phyloP scores from a whole-genome alignment of 2,888 invertebrate genomes.

The Ophion obscuratus region DNA sequence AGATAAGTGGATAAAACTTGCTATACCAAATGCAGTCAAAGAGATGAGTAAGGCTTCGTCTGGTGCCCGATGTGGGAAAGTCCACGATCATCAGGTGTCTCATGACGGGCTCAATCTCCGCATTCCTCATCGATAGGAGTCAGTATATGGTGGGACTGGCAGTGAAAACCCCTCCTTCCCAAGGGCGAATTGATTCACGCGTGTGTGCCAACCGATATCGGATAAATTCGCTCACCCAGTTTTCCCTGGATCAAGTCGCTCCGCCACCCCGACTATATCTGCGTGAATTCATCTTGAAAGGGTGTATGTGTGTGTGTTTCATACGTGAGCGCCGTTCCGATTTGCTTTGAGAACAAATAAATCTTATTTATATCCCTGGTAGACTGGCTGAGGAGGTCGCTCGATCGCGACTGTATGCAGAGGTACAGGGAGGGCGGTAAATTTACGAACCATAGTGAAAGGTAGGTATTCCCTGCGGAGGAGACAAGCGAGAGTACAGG shows the following conservation, averaged over 20 bases:
- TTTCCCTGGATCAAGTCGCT: constrained; percentile 45
- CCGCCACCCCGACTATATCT: neutral
- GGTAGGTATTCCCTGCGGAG: constrained; percentile 20
- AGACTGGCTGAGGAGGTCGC: constrained; percentile 18
- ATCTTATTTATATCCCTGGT: constrained; percentile 38
- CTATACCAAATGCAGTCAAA: constrained; percentile 5
- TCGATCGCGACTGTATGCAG: constrained; percentile 35
- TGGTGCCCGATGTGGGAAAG: constrained; percentile 5
- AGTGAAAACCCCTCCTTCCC: constrained; percentile 13
- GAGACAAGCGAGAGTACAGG: neutral
- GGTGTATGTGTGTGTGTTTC: constrained; percentile 8
- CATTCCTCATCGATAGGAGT: constrained; percentile 36
- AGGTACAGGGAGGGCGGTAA: neutral
- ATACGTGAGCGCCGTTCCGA: constrained; percentile 25
- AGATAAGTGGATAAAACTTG: neutral
- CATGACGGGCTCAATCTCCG: constrained; percentile 48
- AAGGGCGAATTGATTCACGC: constrained; percentile 57
- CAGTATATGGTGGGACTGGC: neutral
- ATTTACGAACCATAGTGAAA: neutral
- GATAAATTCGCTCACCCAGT: constrained; percentile 56
- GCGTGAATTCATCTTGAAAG: constrained; percentile 2
- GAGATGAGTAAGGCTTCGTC: neutral
- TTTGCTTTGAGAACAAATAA: constrained; percentile 59
- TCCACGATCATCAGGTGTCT: constrained; percentile 43
- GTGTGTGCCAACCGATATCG: constrained; percentile 52